These are phyloP conservation scores for Drosophila tropicalis DNA, from an alignment of 1,140 invertebrate species.

Conservation along the genomic window DNA sequence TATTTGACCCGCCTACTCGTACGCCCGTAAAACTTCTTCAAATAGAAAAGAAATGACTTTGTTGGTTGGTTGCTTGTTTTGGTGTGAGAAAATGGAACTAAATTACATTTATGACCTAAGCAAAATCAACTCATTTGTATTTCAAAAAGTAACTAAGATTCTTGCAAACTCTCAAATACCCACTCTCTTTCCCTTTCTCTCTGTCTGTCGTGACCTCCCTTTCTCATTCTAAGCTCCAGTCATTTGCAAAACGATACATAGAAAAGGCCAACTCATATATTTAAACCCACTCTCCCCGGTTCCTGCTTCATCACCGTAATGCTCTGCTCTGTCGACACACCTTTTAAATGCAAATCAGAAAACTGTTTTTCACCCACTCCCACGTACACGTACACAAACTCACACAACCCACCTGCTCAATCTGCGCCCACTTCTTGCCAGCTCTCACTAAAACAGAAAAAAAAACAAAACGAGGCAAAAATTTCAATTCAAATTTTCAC, in stretches of 20 bases:
- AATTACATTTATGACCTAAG: conserved; percentile 12
- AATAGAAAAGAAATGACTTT: no score
- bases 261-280: conserved; percentile 22
- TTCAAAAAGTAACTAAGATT: conserved; percentile 7
- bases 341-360: conserved; percentile 79
- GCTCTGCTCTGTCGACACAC: conserved; percentile 45
- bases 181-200: not conserved
- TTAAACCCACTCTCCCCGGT: not conserved
- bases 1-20: no score
- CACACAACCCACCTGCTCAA: no score
- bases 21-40: not conserved
- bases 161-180: not conserved
- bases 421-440: conserved; percentile 31
- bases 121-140: conserved; percentile 13
- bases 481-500: conserved; percentile 62
- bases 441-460: conserved; percentile 32
- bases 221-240: conserved; percentile 13
- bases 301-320: conserved; percentile 4
- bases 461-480: conserved; percentile 55
- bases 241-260: conserved; percentile 45
- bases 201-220: not conserved
- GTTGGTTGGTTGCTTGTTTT: no score
- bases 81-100: conserved; percentile 13
- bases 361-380: conserved; percentile 50
- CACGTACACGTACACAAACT: conserved; percentile 27